Evolutionary conservation across 2,113 vertebrate genomes (phyloP).

Genomic region (Gadus chalcogrammus): DNA sequence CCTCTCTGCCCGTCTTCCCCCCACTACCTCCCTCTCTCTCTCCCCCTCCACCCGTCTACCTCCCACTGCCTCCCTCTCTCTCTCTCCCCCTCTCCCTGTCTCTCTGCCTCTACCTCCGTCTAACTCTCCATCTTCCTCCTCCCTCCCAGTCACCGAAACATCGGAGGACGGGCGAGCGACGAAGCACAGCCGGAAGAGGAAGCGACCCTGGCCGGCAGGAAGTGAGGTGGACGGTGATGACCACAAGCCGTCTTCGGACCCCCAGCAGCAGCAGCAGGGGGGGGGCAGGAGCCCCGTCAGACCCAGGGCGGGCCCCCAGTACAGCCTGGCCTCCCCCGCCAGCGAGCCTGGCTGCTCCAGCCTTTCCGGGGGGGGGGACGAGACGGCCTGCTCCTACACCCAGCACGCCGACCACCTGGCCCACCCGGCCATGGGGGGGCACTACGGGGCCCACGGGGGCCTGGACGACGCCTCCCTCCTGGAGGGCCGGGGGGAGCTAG

Average conservation of each 20-base stretch:
- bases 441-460: background rate
- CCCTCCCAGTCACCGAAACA: background rate
- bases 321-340: constrained; percentile 34
- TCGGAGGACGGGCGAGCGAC: background rate
- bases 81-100: too few species aligned
- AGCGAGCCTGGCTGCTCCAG: constrained; percentile 28
- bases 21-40: background rate
- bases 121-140: background rate
- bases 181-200: background rate
- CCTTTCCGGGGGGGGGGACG: background rate
- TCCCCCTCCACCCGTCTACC: background rate
- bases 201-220: constrained; percentile 18
- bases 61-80: too few species aligned
- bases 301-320: constrained; percentile 12
- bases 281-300: too few species aligned
- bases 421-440: background rate
- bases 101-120: too few species aligned
- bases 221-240: background rate
- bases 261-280: background rate
- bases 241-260: background rate
- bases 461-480: constrained; percentile 25
- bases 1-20: too few species aligned
- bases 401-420: constrained; percentile 12
- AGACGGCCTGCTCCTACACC: constrained; percentile 29
- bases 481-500: constrained; percentile 4